Conservation (phyloP, 2,113 vertebrate species). For the Xiphorhynchus elegans region DNA sequence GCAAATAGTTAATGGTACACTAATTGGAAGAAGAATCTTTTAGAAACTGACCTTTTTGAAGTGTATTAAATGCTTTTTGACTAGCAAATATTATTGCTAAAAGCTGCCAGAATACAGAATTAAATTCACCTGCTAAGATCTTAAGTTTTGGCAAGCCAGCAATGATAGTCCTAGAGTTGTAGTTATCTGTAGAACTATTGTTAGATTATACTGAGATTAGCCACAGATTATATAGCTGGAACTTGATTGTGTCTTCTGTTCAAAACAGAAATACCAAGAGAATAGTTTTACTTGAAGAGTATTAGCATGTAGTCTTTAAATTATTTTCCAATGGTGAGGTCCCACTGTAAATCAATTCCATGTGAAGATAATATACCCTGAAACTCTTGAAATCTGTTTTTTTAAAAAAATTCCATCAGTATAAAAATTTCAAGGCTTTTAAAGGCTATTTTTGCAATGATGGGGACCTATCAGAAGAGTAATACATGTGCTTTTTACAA, state of each 20-base stretch:
- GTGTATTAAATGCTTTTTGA: background rate
- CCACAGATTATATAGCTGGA: background rate
- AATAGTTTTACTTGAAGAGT: background rate
- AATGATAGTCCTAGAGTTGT: background rate
- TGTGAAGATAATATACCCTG: background rate
- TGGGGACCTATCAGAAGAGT: background rate
- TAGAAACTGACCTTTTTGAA: background rate
- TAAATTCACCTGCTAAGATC: background rate
- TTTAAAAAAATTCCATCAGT: background rate
- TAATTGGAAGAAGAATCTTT: background rate
- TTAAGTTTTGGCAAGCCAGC: background rate
- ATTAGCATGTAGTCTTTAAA: background rate
- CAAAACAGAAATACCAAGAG: background rate
- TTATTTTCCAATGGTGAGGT: background rate
- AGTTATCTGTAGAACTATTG: background rate
- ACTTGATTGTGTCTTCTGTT: background rate
- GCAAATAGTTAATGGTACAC: background rate
- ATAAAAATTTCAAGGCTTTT: background rate
- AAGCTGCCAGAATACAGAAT: background rate
- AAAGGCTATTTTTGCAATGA: slow-evolving; percentile 17
- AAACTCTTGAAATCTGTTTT: background rate
- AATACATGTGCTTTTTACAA: background rate
- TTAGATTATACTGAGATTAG: background rate
- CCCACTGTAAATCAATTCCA: background rate
- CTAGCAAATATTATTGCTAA: background rate